Evolutionary conservation across 2,888 invertebrate genomes (phyloP).

Genomic region (Chydorus sphaericus): DNA sequence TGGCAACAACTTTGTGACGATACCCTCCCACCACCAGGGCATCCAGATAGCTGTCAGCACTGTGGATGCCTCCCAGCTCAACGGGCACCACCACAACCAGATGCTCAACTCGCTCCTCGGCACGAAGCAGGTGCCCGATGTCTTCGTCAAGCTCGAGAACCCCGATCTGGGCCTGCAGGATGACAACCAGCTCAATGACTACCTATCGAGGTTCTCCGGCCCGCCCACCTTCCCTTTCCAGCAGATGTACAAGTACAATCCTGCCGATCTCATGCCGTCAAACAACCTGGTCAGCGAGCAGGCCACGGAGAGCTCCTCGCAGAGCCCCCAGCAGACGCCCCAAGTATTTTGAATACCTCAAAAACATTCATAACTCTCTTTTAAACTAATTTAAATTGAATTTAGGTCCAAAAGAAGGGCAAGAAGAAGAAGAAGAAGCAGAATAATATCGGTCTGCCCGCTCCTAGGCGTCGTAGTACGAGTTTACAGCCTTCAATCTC

Average conservation of each 20-base stretch:
- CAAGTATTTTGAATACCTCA: no score
- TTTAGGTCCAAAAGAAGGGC: slow-evolving; percentile 10
- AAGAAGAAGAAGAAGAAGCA: slow-evolving; percentile 6
- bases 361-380: no score
- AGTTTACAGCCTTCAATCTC: slow-evolving; percentile 50
- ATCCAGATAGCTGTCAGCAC: slow-evolving; percentile 3
- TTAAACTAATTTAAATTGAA: no score
- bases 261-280: slow-evolving; percentile 37
- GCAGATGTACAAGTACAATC: slow-evolving; percentile 48
- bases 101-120: not conserved
- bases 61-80: not conserved
- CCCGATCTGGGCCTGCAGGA: not conserved
- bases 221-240: slow-evolving; percentile 36
- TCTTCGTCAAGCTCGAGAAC: not conserved
- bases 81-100: not conserved
- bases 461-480: slow-evolving; percentile 59
- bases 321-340: no score
- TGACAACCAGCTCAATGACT: slow-evolving; percentile 31
- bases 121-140: not conserved
- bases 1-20: not conserved
- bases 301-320: no score
- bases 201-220: slow-evolving; percentile 33
- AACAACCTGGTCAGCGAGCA: not conserved
- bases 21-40: not conserved
- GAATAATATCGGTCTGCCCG: slow-evolving; percentile 36